Evolutionary conservation across 2,797 vertebrate species (phyloP).

Genomic region (Acanthopagrus latus): DNA sequence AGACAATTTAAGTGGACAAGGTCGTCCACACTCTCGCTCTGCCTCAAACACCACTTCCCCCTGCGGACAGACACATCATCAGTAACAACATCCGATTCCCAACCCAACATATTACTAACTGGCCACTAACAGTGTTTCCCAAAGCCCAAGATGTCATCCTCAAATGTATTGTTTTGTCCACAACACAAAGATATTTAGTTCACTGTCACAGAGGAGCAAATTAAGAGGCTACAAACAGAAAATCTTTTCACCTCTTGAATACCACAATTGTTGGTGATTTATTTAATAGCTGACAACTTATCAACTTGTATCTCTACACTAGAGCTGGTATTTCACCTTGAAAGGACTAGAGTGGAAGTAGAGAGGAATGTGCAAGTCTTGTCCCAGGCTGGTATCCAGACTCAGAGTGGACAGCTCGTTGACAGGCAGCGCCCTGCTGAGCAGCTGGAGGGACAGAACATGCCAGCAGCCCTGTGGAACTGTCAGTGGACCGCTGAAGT

Average conservation of each 20-base stretch:
- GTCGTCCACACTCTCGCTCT: constrained; percentile 89
- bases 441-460: constrained; percentile 91
- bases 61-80: constrained; percentile 75
- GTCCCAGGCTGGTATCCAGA: constrained; percentile 89
- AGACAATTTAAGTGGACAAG: constrained; percentile 91
- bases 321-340: constrained; percentile 83
- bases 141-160: too few species aligned
- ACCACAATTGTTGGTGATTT: too few species aligned
- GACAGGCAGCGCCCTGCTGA: constrained; percentile 83
- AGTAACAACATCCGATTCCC: constrained; percentile 18
- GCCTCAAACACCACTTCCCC: constrained; percentile 89
- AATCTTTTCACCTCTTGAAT: too few species aligned
- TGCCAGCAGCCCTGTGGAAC: constrained; percentile 93
- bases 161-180: too few species aligned
- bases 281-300: too few species aligned
- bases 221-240: too few species aligned
- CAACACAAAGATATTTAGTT: too few species aligned
- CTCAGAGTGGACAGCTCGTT: constrained; percentile 88
- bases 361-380: constrained; percentile 89
- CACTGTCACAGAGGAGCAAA: too few species aligned
- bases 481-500: constrained; percentile 88
- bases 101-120: not conserved
- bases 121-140: not conserved
- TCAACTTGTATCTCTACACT: too few species aligned
- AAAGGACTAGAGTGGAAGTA: constrained; percentile 85